Conservation (phyloP, 2,888 invertebrate species). For the Lasioglossum lativentre region DNA sequence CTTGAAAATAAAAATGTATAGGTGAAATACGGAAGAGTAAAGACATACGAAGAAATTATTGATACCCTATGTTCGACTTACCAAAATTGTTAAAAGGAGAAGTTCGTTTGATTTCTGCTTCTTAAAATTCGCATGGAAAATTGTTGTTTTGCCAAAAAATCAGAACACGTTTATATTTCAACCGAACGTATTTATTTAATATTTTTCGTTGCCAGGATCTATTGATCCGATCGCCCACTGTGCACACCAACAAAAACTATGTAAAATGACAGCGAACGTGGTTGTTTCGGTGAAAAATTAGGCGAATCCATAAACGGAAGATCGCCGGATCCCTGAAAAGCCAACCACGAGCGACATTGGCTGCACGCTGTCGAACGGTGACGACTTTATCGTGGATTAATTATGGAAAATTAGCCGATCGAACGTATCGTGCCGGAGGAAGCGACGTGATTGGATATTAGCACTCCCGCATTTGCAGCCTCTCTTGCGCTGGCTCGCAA, state of each 20-base stretch:
- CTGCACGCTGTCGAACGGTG: slow-evolving; percentile 38
- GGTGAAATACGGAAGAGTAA: too few relatives aligned
- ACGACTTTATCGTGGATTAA: slow-evolving; percentile 75
- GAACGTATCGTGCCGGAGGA: slow-evolving; percentile 73
- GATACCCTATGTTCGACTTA: too few relatives aligned
- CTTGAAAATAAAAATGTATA: too few relatives aligned
- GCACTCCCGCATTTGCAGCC: slow-evolving; percentile 66
- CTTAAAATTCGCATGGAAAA: too few relatives aligned
- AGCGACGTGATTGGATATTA: slow-evolving; percentile 79
- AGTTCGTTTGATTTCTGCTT: too few relatives aligned
- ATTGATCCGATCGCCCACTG: too few relatives aligned
- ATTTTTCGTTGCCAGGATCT: background rate
- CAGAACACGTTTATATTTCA: too few relatives aligned
- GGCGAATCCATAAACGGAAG: background rate
- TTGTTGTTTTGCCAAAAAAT: too few relatives aligned
- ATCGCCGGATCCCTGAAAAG: background rate
- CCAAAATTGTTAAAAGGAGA: too few relatives aligned
- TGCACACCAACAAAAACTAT: too few relatives aligned
- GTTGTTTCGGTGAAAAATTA: background rate
- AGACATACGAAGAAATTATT: too few relatives aligned
- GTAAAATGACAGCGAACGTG: background rate
- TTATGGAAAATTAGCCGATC: slow-evolving; percentile 77
- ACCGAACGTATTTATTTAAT: too few relatives aligned
- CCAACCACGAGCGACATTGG: slow-evolving; percentile 28
- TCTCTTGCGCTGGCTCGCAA: slow-evolving; percentile 48